Percentiles rank a stretch among this genome's conserved stretches.
Evolutionary conservation across 2,888 invertebrate genomes (phyloP).

Genomic region (Agonopterix heracliana): DNA sequence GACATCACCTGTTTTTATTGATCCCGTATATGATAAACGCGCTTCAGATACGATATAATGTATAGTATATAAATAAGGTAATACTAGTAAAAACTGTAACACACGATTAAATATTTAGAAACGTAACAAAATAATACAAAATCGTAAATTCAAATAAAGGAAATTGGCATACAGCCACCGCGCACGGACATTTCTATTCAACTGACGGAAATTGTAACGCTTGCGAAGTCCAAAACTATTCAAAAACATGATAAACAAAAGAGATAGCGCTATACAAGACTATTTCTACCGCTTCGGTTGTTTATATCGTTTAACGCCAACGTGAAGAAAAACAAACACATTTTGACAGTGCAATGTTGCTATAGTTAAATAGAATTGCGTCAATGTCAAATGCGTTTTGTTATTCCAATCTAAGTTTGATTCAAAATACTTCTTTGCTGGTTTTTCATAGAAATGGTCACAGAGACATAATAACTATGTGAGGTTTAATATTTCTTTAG

Average conservation of each 20-base stretch:
- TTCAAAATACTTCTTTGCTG: too few species aligned
- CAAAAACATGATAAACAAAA: neutral
- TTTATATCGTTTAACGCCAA: neutral
- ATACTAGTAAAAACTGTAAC: conserved; percentile 34
- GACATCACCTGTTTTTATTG: conserved; percentile 58
- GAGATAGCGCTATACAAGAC: neutral
- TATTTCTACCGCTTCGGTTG: neutral
- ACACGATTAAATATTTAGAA: conserved; percentile 52
- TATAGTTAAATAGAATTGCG: too few species aligned
- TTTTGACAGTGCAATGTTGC: too few species aligned
- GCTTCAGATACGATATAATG: conserved; percentile 17
- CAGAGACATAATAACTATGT: too few species aligned
- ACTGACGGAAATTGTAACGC: conserved; percentile 32
- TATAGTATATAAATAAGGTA: conserved; percentile 29
- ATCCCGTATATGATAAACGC: conserved; percentile 26
- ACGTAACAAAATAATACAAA: conserved; percentile 59
- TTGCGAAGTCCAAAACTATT: neutral
- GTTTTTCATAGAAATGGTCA: too few species aligned
- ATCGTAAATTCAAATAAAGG: conserved; percentile 53
- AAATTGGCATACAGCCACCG: conserved; percentile 39
- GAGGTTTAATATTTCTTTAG: too few species aligned
- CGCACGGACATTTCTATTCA: conserved; percentile 51
- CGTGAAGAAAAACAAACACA: too few species aligned
- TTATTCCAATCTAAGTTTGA: too few species aligned
- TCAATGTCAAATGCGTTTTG: too few species aligned